A percentile compares a stretch with the other conserved stretches of the same genome.
phyloP scores from a whole-genome alignment of 2,797 vertebrate genomes.

The Halcyon badia region DNA sequence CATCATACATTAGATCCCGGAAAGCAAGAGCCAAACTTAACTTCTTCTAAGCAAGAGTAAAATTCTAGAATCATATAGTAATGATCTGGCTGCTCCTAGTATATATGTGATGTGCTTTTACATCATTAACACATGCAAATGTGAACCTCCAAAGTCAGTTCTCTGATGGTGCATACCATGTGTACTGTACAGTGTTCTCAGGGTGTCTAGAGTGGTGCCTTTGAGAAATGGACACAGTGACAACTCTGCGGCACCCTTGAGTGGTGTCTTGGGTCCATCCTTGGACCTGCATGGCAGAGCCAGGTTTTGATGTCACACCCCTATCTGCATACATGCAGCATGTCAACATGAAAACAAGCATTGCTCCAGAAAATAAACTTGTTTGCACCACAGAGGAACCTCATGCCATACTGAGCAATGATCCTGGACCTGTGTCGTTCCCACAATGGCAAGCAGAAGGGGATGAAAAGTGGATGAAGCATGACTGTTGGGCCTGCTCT shows the following conservation, averaged over 20 bases:
- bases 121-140: neutral
- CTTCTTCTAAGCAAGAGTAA: neutral
- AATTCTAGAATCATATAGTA: neutral
- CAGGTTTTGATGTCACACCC: neutral
- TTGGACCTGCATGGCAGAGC: neutral
- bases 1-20: neutral
- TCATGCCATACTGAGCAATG: neutral
- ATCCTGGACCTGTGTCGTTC: neutral
- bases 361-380: neutral
- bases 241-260: neutral
- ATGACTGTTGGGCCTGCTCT: neutral
- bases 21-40: neutral
- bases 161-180: rapidly evolving
- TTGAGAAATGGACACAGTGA: neutral
- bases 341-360: neutral
- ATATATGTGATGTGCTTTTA: neutral
- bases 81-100: neutral
- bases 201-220: neutral
- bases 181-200: neutral
- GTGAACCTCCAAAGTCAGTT: neutral
- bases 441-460: neutral
- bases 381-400: neutral
- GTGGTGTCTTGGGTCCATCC: neutral
- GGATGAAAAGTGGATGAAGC: neutral
- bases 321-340: no score